Conservation (phyloP, 2,888 invertebrate species). For the Ganaspis brasiliensis region DNA sequence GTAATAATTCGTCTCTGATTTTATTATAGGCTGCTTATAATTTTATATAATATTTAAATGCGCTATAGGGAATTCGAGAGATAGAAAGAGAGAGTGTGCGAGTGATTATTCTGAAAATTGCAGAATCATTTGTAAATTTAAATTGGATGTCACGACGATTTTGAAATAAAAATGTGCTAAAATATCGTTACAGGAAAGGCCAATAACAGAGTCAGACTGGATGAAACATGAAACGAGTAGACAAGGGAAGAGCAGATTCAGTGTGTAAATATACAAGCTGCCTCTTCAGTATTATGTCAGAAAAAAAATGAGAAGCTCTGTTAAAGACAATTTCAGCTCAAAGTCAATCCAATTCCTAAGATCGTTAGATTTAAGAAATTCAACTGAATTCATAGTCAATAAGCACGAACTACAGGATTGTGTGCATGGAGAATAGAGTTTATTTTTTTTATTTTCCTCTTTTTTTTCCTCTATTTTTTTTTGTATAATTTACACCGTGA, state of each 20-base stretch:
- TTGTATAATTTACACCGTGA: background rate
- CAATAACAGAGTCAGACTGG: conserved; percentile 33
- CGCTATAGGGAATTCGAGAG: background rate
- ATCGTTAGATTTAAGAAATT: conserved; percentile 33
- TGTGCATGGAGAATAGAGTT: conserved; percentile 10
- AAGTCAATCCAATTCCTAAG: conserved; percentile 39
- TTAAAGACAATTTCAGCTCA: conserved; percentile 35
- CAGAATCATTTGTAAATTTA: background rate
- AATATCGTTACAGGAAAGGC: conserved; percentile 39
- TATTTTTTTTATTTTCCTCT: background rate
- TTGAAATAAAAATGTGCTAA: conserved; percentile 37
- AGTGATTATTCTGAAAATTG: background rate
- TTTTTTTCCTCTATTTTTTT: conserved; percentile 4
- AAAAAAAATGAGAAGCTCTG: conserved; percentile 13
- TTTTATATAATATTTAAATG: no score
- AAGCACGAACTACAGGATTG: conserved; percentile 30
- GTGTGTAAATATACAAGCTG: conserved; percentile 38
- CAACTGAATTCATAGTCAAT: conserved; percentile 20
- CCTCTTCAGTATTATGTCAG: conserved; percentile 26
- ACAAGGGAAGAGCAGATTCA: conserved; percentile 31
- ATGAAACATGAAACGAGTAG: conserved; percentile 16
- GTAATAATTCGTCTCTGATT: no score
- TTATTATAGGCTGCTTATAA: no score
- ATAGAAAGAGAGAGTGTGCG: no score
- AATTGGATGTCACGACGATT: conserved; percentile 17